Evolutionary conservation across 2,113 vertebrate genomes (phyloP).

Genomic region (Alouatta palliata): DNA sequence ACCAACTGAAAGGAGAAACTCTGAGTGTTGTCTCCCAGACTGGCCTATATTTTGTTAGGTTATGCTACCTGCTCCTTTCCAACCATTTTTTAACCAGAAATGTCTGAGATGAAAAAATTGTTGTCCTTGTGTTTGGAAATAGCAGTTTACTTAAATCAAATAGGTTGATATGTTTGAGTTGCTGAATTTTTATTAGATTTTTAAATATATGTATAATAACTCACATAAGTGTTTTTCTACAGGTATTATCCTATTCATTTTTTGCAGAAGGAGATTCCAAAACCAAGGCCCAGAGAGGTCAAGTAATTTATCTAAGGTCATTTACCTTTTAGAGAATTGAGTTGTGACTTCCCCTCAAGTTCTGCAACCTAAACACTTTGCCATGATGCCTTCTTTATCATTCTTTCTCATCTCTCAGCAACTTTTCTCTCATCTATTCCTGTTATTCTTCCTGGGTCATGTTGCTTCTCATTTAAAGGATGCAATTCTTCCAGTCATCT

Average conservation of each 20-base stretch:
- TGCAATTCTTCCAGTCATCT: not conserved
- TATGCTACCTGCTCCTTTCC: not conserved
- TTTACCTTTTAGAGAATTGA: not conserved
- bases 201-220: conserved; percentile 28
- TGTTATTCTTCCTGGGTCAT: not conserved
- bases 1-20: not conserved
- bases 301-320: not conserved
- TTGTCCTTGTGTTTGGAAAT: conserved; percentile 46
- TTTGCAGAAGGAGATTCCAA: not conserved
- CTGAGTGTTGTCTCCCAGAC: not conserved
- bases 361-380: not conserved
- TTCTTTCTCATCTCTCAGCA: not conserved
- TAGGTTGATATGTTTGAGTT: conserved; percentile 14
- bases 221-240: not conserved
- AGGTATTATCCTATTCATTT: not conserved
- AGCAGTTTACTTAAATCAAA: not conserved
- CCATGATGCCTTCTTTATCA: not conserved
- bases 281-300: not conserved
- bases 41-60: not conserved
- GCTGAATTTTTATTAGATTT: conserved; percentile 53
- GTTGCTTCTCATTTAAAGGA: not conserved
- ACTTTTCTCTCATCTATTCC: not conserved
- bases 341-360: not conserved
- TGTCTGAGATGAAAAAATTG: conserved; percentile 22
- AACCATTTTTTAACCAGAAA: conserved; percentile 40